Evolutionary conservation across 2,797 vertebrate genomes (phyloP).

Genomic region (Champsocephalus gunnari): DNA sequence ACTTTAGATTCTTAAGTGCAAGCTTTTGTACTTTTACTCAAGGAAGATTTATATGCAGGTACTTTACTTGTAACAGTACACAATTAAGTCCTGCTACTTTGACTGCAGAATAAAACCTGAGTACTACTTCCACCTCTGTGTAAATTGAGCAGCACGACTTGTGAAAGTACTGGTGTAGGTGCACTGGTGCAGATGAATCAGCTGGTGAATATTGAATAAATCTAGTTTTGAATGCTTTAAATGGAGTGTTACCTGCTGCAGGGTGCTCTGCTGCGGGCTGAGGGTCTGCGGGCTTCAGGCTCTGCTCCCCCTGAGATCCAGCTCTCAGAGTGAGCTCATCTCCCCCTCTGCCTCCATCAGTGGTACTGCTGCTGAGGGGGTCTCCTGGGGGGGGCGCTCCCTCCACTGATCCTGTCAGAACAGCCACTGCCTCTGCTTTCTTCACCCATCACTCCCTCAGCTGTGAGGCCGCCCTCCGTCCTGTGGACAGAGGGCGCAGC

Average conservation of each 20-base stretch:
- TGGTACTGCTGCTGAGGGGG: background rate
- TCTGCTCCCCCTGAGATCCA: slow-evolving; percentile 17
- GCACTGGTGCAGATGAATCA: no score
- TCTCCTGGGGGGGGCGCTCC: background rate
- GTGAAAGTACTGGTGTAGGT: no score
- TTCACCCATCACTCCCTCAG: background rate
- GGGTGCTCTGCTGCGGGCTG: slow-evolving; percentile 27
- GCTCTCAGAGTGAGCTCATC: slow-evolving; percentile 53
- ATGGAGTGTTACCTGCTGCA: slow-evolving; percentile 39
- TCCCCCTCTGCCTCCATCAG: background rate
- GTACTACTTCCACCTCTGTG: no score
- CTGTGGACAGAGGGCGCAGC: background rate
- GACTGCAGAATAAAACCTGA: no score
- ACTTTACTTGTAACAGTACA: no score
- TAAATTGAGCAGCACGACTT: no score
- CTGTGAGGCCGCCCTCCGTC: background rate
- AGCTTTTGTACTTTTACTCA: no score
- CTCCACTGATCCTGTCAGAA: background rate
- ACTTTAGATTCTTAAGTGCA: no score
- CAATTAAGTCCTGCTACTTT: no score
- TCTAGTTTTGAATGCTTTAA: no score
- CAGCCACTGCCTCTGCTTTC: background rate
- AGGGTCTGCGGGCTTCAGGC: background rate
- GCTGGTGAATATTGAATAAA: no score
- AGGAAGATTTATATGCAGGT: no score